Evolutionary conservation across 2,113 vertebrate species (phyloP), one percentile per base, ranked within the genome.

Genomic region (Ramphastos sulfuratus): DNA sequence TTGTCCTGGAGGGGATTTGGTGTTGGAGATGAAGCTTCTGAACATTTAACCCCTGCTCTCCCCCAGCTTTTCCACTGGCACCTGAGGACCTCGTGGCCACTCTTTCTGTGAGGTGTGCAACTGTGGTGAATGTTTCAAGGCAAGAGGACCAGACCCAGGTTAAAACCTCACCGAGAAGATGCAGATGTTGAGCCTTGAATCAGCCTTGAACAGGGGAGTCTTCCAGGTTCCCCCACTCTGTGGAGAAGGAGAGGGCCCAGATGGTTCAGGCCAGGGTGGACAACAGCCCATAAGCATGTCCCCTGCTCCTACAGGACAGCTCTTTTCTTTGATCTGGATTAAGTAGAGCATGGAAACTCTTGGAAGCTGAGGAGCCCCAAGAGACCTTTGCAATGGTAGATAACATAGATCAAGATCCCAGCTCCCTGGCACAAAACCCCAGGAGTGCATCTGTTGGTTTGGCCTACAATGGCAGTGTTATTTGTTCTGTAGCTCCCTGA

Each of bases 31-130:
- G 92, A 91, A 93, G 46, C 35, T 42, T 82, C 63, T 89, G 56
- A 81, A 89, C 27, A 24, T 91, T 81, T 77, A 82, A 67, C 71
- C 61, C 71, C 27, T 94, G 24, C 35, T 70, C 64, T 95, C 28
- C 18, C 46, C 20, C 48, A 48, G 48, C 48, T 48, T 48, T 20
- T 48, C 20, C 48, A 21, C 48, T 48, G 48, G 48, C 48, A 48
- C 48, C 48, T 21, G 48, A 81, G 25, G 46, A 54, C 59, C 42
- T 50, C 42, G 76, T 12, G n/a, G 28, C 74, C 13, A 44, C 37
- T 20, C 12, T 30, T 33, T 7, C 35, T 23, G 60, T 52, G 21
- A 72, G 24, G 7, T 27, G 31, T 39, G 63, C 13, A 8, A 15
- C 24, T 63, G 24, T 2, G 10, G 17, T 11, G 52, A 55, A 54